Conservation (phyloP, 2,797 vertebrate genomes). For the Ptychadena robeensis region DNA sequence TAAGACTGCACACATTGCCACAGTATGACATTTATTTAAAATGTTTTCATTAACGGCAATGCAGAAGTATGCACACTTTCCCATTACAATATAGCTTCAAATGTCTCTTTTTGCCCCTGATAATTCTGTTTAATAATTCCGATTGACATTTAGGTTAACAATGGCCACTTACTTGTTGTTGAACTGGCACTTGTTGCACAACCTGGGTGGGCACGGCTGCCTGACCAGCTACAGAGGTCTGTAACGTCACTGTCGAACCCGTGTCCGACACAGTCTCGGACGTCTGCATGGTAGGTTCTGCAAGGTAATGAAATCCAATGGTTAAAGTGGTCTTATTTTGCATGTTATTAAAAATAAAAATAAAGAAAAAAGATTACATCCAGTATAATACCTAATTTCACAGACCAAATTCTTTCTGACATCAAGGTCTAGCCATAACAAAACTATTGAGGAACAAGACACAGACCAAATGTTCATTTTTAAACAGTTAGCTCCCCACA, state of each 20-base stretch:
- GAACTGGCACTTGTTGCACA: constrained; percentile 82
- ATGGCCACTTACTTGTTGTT: constrained; percentile 77
- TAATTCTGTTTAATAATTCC: too few relatives aligned
- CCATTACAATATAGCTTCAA: too few relatives aligned
- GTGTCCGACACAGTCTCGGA: constrained; percentile 82
- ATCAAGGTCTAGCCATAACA: neutral
- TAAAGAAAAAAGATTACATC: neutral
- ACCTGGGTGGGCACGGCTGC: constrained; percentile 83
- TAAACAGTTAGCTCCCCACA: neutral
- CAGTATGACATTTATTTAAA: too few relatives aligned
- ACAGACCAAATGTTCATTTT: neutral
- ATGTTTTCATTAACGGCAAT: neutral
- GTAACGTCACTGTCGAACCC: constrained; percentile 82
- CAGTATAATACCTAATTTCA: neutral
- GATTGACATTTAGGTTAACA: neutral
- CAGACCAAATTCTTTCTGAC: neutral
- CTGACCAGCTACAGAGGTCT: constrained; percentile 81
- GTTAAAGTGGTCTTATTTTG: neutral
- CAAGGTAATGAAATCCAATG: constrained; percentile 55
- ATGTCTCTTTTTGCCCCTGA: too few relatives aligned
- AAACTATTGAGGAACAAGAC: neutral
- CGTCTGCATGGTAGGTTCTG: constrained; percentile 82
- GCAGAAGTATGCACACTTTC: neutral
- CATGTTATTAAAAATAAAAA: neutral
- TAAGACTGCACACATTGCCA: too few relatives aligned